Percentiles rank a stretch among this genome's conserved stretches.
phyloP scores from a whole-genome alignment of 2,113 vertebrate species.

The Polypterus bichir region DNA sequence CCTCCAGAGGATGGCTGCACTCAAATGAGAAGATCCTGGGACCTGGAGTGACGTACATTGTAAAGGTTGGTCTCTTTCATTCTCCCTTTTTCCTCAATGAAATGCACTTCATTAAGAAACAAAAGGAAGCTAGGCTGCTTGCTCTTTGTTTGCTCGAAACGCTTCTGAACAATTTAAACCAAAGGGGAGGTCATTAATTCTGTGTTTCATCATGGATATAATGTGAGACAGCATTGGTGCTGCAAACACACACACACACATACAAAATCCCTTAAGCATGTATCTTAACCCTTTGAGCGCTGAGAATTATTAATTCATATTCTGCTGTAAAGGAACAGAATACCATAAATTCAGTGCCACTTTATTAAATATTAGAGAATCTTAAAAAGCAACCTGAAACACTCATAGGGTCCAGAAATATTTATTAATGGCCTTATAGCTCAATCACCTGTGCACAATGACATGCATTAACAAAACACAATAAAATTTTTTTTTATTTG shows the following conservation, averaged over 20 bases:
- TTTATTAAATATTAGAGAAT: no score
- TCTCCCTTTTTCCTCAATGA: conserved; percentile 45
- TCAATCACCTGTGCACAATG: no score
- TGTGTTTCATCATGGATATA: background rate
- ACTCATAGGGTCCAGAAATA: no score
- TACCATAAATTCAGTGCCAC: no score
- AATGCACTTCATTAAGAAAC: conserved; percentile 14
- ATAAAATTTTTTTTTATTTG: no score
- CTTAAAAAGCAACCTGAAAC: no score
- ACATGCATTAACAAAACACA: no score
- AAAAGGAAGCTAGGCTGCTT: conserved; percentile 23
- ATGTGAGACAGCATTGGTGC: background rate
- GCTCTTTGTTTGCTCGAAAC: conserved; percentile 21
- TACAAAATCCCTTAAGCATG: background rate
- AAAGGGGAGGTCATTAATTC: background rate
- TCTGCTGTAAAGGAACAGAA: background rate
- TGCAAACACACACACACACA: no score
- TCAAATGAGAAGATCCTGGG: conserved; percentile 88
- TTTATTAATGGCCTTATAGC: no score
- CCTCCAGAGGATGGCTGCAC: conserved; percentile 75
- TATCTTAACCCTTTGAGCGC: background rate
- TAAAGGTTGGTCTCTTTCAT: conserved; percentile 74
- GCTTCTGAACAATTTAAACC: background rate
- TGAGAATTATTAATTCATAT: background rate
- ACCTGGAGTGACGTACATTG: conserved; percentile 87